Base-by-base conservation (phyloP, 2,797 vertebrate species). In the Capromys pilorides region DNA sequence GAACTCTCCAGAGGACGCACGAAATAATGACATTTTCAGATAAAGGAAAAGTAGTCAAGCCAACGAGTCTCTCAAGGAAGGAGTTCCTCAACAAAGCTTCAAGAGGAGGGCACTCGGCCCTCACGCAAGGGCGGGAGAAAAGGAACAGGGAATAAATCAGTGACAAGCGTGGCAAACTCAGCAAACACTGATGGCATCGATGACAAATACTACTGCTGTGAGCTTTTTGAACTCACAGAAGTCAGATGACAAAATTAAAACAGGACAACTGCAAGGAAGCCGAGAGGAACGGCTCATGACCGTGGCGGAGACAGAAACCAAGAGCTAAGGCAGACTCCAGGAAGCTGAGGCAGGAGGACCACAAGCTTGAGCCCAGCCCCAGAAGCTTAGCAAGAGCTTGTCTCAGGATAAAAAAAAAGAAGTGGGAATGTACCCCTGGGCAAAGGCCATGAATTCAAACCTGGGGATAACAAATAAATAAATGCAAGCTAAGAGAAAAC, bases 401-500 rank as follows among this genome's bases (percentile, higher is more conserved):
- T 28, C 73, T 77, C 73, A 77, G 45, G 26, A 73, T 41, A 39
- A 71, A 91, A 66, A 4, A 66, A 33, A 18, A 67, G 2, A 9
- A 24, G 11, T 28, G 39, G 12, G 39, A 45, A 28, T 28, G 41
- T 28, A 77, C 13, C 13, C 49, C 41, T 31, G 26, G 18, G 41
- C 49, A 6, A 77, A 77, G 41, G 26, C 26, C 71, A 28, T 41
- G 12, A 26, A 26, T 28, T 77, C 41, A 41, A 73, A 75, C 22
- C 39, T 2, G 24, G 41, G 71, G 71, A 41, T 22, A 73, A 73
- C 45, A 45, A 18, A 14, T 49, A 49, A 39, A 12, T 41, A 73
- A 73, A 41, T 73, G 39, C 39, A 71, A 28, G 14, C 51, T 75
- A 90, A 86, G 77, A 88, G 22, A 41, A 95, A 87, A 94, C 45